Base-by-base conservation (phyloP, 1,140 invertebrate genomes). In the Orius insidiosus region DNA sequence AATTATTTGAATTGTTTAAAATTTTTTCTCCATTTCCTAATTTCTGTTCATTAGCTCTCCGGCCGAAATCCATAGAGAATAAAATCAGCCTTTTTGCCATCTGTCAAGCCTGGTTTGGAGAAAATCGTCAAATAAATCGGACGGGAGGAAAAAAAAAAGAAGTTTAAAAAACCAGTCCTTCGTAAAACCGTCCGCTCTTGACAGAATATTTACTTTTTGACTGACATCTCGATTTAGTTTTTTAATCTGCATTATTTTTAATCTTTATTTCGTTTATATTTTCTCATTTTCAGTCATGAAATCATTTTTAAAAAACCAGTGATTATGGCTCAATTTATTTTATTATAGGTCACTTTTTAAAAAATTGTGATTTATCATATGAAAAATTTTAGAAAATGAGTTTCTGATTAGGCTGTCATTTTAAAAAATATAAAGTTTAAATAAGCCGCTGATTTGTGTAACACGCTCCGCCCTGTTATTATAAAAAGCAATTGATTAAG, bases 191-290 rank as follows among this genome's bases (percentile, higher is more conserved):
- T 24, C 24, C 38, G 19, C 5, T n/a, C 15, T 19, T 40, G 38
- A 15, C 38, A 40, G 19, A 15, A n/a, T 40, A 40, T 18, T 19
- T 40, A 40, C 19, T 40, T 40, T 19, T 18, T 40, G 10, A 40
- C 19, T 40, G 19, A 40, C 19, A 40, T 40, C 19, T 19, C 38
- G 15, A 40, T 40, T 40, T 18, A 10, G 3, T n/a, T 15, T n/a
- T 40, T 15, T 40, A 40, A 40, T 40, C 16, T 24, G 24, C 24
- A 24, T 24, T 24, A 24, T 24, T 24, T 24, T 24, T 24, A 24
- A 40, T 11, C 14, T n/a, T 19, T 15, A 15, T n/a, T n/a, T 19
- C 15, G 38, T 13, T 15, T 13, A 40, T 19, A n/a, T 3, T 15
- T 15, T 40, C 38, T 15, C 15, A 19, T 40, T 40, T 40, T 19